These are phyloP conservation scores for Uloborus plumipes DNA, from an alignment of 2,888 invertebrate genomes.

Conservation along the genomic window DNA sequence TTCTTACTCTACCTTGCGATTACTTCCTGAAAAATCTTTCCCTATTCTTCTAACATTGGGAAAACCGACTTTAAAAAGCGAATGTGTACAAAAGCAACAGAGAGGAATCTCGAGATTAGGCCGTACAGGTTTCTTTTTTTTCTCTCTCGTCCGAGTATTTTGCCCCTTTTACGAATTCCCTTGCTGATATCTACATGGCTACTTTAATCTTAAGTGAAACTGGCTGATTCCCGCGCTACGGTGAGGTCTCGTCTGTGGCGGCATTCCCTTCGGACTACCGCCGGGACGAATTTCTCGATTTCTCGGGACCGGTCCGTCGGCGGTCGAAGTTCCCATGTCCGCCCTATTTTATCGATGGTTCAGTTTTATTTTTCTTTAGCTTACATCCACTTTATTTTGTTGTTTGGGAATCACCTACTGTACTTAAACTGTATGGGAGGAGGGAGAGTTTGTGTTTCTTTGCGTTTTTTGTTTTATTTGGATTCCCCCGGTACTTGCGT, in stretches of 20 bases:
- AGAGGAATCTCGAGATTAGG: conserved; percentile 42
- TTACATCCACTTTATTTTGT: conserved; percentile 48
- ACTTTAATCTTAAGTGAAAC: conserved; percentile 59
- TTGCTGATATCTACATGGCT: conserved; percentile 50
- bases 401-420: conserved; percentile 40
- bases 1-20: conserved; percentile 14
- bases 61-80: conserved; percentile 30
- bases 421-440: conserved; percentile 32
- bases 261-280: conserved; percentile 27
- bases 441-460: not conserved
- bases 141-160: conserved; percentile 14
- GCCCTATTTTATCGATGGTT: conserved; percentile 54
- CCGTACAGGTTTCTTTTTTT: conserved; percentile 12
- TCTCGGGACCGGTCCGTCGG: conserved; percentile 43
- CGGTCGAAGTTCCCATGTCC: conserved; percentile 24
- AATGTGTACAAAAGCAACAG: conserved; percentile 10
- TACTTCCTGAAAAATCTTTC: conserved; percentile 39
- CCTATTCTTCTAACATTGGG: conserved; percentile 11
- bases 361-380: conserved; percentile 19
- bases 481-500: too few relatives aligned
- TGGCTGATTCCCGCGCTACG: conserved; percentile 13
- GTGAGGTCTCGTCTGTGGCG: conserved; percentile 8
- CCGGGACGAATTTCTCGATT: conserved; percentile 46
- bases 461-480: not conserved
- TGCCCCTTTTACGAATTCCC: conserved; percentile 33